A percentile compares a stretch with the other conserved stretches of the same genome.
phyloP scores from a whole-genome alignment of 2,888 invertebrate species.

The Dilophus febrilis region DNA sequence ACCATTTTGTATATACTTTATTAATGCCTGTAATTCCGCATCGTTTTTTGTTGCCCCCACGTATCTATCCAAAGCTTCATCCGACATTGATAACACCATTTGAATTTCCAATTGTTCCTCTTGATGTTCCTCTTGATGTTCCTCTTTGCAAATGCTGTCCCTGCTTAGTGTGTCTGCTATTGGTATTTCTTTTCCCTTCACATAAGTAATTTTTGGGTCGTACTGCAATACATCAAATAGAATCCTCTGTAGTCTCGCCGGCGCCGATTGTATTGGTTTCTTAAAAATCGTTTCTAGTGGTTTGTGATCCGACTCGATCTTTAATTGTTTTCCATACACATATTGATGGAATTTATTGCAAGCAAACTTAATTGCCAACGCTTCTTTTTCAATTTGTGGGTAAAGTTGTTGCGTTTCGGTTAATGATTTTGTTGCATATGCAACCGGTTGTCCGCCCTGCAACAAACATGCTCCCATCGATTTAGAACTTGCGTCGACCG shows the following conservation, averaged over 20 bases:
- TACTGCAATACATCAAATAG: conserved; percentile 12
- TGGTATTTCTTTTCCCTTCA: conserved; percentile 12
- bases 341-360: conserved; percentile 18
- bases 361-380: conserved; percentile 18
- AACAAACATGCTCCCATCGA: conserved; percentile 9
- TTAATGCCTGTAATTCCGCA: neutral
- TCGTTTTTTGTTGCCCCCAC: neutral
- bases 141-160: conserved; percentile 4
- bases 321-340: conserved; percentile 12
- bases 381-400: conserved; percentile 20
- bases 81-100: neutral
- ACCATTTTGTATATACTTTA: neutral
- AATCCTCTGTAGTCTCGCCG: conserved; percentile 17
- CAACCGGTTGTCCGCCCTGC: conserved; percentile 6
- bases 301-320: conserved; percentile 13
- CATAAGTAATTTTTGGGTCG: conserved; percentile 11
- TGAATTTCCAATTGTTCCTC: conserved; percentile 1
- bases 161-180: conserved; percentile 9
- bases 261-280: conserved; percentile 10
- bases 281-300: conserved; percentile 15
- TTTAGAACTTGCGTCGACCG: conserved; percentile 15
- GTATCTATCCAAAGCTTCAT: neutral
- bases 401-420: conserved; percentile 9
- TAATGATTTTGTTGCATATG: conserved; percentile 5
- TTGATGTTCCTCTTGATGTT: neutral